phyloP scores from a whole-genome alignment of 2,888 invertebrate genomes.

The Omphaloscelis lunosa region DNA sequence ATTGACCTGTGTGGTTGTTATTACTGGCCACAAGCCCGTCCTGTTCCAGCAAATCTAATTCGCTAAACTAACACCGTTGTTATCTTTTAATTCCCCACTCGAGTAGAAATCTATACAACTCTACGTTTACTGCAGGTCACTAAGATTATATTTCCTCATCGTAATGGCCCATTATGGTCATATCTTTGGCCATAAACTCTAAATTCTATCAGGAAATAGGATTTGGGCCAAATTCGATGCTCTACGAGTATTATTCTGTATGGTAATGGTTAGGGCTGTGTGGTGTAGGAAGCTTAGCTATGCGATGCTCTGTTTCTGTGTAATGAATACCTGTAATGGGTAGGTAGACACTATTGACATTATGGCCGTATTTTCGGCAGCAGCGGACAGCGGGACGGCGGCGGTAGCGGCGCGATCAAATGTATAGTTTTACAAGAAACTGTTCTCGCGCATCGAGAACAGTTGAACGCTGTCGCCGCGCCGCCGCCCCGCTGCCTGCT shows the following conservation, averaged over 20 bases:
- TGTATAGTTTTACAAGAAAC: too few relatives aligned
- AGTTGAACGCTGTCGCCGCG: too few relatives aligned
- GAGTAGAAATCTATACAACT: not conserved
- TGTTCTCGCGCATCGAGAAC: too few relatives aligned
- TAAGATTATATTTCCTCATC: constrained; percentile 50
- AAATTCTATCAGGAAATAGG: constrained; percentile 73
- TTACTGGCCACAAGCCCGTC: too few relatives aligned
- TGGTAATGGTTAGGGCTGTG: constrained; percentile 10
- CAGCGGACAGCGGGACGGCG: too few relatives aligned
- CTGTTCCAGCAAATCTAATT: not conserved
- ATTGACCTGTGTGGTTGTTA: too few relatives aligned
- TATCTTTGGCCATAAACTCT: constrained; percentile 69
- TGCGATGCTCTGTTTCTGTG: not conserved
- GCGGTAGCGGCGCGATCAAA: too few relatives aligned
- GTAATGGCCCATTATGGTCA: constrained; percentile 68
- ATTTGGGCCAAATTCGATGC: constrained; percentile 65
- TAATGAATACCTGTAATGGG: too few relatives aligned
- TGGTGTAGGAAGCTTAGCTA: constrained; percentile 20
- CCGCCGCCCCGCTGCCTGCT: too few relatives aligned
- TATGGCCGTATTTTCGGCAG: too few relatives aligned
- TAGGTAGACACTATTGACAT: too few relatives aligned
- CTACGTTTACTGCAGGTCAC: constrained; percentile 5
- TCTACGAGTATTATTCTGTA: constrained; percentile 17
- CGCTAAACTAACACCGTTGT: not conserved
- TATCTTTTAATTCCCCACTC: constrained; percentile 11